Evolutionary conservation across 2,888 invertebrate species (phyloP).

Genomic region (Phragmatobia fuliginosa): DNA sequence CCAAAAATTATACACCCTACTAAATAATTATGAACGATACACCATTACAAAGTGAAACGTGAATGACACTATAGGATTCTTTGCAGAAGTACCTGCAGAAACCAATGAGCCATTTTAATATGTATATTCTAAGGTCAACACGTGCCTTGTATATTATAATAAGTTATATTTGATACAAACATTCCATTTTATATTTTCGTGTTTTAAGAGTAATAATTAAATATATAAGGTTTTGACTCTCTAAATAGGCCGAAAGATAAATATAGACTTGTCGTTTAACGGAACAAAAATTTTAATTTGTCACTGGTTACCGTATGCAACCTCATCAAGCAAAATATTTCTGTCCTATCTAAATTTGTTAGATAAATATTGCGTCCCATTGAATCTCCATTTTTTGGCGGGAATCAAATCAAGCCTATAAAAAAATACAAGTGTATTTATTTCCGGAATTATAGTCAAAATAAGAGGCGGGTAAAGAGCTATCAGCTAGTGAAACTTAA

Average conservation of each 20-base stretch:
- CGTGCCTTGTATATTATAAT: slow-evolving; percentile 67
- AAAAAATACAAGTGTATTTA: too few relatives aligned
- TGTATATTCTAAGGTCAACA: slow-evolving; percentile 54
- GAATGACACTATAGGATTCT: slow-evolving; percentile 38
- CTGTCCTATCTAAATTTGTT: neutral
- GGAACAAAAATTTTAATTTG: neutral
- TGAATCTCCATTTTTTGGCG: neutral
- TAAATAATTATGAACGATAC: neutral
- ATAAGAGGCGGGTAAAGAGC: neutral
- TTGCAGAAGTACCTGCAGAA: slow-evolving; percentile 72
- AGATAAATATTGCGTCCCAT: neutral
- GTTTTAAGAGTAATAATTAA: slow-evolving; percentile 1
- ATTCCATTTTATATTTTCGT: slow-evolving; percentile 65
- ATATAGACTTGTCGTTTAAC: neutral
- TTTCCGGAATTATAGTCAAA: neutral
- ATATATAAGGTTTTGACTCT: slow-evolving; percentile 10
- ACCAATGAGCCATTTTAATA: slow-evolving; percentile 78
- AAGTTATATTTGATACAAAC: slow-evolving; percentile 52
- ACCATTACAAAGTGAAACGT: slow-evolving; percentile 2
- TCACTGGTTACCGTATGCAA: neutral
- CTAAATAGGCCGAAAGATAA: neutral
- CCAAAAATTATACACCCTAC: too few relatives aligned
- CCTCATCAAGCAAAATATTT: neutral
- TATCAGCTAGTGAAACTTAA: neutral
- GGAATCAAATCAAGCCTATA: neutral